Evolutionary conservation across 2,797 vertebrate genomes (phyloP).

Genomic region (Bovichtus diacanthus): DNA sequence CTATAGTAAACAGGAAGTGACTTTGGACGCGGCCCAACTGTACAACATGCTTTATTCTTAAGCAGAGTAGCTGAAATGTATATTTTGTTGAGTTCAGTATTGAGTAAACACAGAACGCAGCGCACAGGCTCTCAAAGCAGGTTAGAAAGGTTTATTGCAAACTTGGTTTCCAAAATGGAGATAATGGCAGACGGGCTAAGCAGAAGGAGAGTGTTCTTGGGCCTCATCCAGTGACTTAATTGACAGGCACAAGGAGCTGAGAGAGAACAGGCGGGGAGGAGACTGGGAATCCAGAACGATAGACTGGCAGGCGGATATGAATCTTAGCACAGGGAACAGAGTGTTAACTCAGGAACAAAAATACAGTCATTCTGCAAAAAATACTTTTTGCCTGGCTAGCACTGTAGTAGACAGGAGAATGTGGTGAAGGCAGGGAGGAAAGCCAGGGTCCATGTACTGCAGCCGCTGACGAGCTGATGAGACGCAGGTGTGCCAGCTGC

Average conservation of each 20-base stretch:
- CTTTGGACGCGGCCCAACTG: neutral
- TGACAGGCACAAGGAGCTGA: neutral
- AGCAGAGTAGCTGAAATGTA: neutral
- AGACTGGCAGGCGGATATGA: neutral
- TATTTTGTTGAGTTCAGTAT: neutral
- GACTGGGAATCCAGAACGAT: neutral
- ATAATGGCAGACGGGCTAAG: neutral
- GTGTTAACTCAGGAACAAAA: neutral
- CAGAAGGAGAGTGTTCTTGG: neutral
- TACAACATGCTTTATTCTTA: neutral
- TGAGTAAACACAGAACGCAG: neutral
- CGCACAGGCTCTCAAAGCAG: neutral
- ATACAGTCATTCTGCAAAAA: neutral
- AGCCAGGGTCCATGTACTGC: too few relatives aligned
- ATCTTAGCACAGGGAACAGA: neutral
- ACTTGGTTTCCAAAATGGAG: neutral
- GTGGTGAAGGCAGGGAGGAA: too few relatives aligned
- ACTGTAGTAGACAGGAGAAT: too few relatives aligned
- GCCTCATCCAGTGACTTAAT: neutral
- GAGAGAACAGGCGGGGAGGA: neutral
- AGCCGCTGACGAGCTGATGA: too few relatives aligned
- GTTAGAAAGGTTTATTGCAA: neutral
- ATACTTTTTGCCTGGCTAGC: too few relatives aligned
- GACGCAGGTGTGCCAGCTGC: too few relatives aligned
- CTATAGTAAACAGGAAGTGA: neutral